Evolutionary conservation across 2,888 invertebrate species (phyloP), one percentile per base, ranked within the genome.

Genomic region (Nipponacmea schrenckii): DNA sequence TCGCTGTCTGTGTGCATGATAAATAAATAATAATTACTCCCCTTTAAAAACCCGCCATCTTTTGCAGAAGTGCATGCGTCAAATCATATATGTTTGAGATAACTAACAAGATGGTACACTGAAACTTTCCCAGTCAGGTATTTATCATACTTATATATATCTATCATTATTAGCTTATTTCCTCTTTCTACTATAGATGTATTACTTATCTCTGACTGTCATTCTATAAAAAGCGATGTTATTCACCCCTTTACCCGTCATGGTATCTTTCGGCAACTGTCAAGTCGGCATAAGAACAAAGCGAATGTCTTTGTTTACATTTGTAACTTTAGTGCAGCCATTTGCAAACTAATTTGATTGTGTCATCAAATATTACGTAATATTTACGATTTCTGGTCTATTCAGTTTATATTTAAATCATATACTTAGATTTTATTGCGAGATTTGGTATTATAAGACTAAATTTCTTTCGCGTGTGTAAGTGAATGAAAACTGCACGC

Each of bases 281-380:
- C 69, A 69, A 62, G 63, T 31, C 31, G 24, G 39, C 46, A 64
- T 26, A 48, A 69, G 69, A 69, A 69, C 69, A 69, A 69, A 69
- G 69, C 69, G 31, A 69, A 39, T 46, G 64, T 69, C 69, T 69
- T 69, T 69, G 69, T 69, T 69, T 69, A 69, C 69, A 62, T 62
- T 69, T 69, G 64, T 69, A 64, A 64, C 64, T 62, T 64, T 46
- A 44, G 24, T 69, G 62, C 69, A 69, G 69, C 69, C 69, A 69
- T 69, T 69, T 69, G 69, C 69, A 69, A 69, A 64, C 64, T 64
- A 64, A 44, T 62, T 46, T 69, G 24, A 56, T 56, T 39, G 39
- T 39, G 39, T 39, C 39, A 39, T 39, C 39, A 39, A 39, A 39
- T 39, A 39, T 39, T 39, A 39, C 39, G 39, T 39, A 39, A 39